These are phyloP conservation scores for Agonum fuliginosum DNA, from an alignment of 2,888 invertebrate species.

Conservation along the genomic window DNA sequence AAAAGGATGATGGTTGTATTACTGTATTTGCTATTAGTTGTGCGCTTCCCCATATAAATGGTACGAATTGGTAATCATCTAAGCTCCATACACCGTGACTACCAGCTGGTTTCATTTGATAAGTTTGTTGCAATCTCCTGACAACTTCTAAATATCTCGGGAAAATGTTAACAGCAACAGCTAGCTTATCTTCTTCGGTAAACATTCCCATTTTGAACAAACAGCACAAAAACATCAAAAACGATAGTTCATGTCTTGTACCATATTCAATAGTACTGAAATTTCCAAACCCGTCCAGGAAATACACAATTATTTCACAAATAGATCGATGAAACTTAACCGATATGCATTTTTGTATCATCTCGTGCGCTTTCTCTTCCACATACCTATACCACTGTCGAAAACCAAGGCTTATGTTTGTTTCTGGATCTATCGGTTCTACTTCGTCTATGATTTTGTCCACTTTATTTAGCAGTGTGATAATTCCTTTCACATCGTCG, in stretches of 20 bases:
- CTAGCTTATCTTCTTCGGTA: conserved; percentile 83
- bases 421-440: conserved; percentile 89
- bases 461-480: conserved; percentile 82
- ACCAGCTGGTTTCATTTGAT: conserved; percentile 99
- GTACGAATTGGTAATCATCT: conserved; percentile 99
- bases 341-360: conserved; percentile 82
- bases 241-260: conserved; percentile 98
- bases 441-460: conserved; percentile 85
- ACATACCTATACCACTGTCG: conserved; percentile 86
- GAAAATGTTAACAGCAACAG: conserved; percentile 86
- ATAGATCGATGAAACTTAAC: conserved; percentile 79
- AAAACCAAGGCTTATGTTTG: conserved; percentile 98
- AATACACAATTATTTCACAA: conserved; percentile 89
- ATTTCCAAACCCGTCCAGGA: conserved; percentile 96
- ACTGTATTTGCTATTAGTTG: too few species aligned
- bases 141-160: conserved; percentile 89
- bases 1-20: conserved; percentile 91
- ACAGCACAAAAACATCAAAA: conserved; percentile 95
- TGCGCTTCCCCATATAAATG: conserved; percentile 99
- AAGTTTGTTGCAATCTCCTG: conserved; percentile 89
- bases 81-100: conserved; percentile 99
- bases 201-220: conserved; percentile 92
- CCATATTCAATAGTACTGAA: conserved; percentile 98
- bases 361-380: conserved; percentile 74
- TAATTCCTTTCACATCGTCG: conserved; percentile 76